These are phyloP conservation scores for Cryptoprocta ferox DNA, from an alignment of 2,797 vertebrate species.

Conservation along the genomic window DNA sequence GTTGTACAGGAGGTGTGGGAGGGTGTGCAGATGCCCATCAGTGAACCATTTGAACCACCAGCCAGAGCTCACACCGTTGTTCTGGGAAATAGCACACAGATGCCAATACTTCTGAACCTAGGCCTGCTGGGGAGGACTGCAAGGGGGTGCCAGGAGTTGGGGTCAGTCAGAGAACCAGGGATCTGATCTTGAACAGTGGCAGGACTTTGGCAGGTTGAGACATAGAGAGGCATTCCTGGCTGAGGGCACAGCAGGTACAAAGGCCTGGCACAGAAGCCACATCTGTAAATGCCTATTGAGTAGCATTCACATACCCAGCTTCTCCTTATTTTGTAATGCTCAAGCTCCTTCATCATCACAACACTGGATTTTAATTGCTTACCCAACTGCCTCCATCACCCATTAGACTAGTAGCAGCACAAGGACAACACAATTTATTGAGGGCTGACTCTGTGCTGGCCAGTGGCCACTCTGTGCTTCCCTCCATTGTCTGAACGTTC, in stretches of 20 bases:
- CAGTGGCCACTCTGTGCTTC: not conserved
- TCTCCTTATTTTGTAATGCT: not conserved
- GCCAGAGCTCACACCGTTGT: not conserved
- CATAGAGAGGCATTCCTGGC: not conserved
- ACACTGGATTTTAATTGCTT: not conserved
- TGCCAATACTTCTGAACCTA: not conserved
- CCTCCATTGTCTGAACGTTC: not conserved
- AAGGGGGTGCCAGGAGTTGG: not conserved
- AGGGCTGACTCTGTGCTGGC: not conserved
- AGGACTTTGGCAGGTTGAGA: not conserved
- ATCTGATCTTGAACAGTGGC: not conserved
- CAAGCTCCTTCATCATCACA: not conserved
- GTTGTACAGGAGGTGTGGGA: not conserved
- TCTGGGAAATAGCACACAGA: not conserved
- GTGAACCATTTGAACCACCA: not conserved
- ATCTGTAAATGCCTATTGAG: not conserved
- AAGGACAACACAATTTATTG: not conserved
- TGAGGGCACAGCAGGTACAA: not conserved
- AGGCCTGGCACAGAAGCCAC: not conserved
- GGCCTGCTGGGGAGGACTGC: not conserved
- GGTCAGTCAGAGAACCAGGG: not conserved
- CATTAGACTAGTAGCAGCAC: not conserved
- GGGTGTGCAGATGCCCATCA: not conserved
- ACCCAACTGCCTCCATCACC: not conserved
- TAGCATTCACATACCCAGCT: not conserved